phyloP scores from a whole-genome alignment of 2,113 vertebrate species.

The Dasyprocta punctata region DNA sequence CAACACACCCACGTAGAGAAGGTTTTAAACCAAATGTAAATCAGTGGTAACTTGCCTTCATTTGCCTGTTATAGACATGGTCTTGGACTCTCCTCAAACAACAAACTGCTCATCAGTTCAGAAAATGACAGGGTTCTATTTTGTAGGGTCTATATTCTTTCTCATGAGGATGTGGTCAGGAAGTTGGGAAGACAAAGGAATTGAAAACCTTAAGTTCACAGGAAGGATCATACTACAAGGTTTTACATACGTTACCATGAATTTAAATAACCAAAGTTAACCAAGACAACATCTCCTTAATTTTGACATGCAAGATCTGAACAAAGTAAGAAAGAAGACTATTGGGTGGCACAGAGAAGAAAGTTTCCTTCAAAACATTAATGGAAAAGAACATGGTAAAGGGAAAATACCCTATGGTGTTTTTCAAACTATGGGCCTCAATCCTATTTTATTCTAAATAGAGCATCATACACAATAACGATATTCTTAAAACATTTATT shows the following conservation, averaged over 20 bases:
- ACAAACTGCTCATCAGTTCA: slow-evolving; percentile 53
- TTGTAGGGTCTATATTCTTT: slow-evolving; percentile 42
- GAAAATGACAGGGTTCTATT: slow-evolving; percentile 70
- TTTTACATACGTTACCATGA: slow-evolving; percentile 4
- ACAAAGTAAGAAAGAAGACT: not conserved
- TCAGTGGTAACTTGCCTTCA: slow-evolving; percentile 53
- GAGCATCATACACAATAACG: not conserved
- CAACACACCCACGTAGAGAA: slow-evolving; percentile 55
- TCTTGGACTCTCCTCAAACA: slow-evolving; percentile 51
- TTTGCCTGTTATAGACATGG: slow-evolving; percentile 65
- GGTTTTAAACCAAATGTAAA: slow-evolving; percentile 65
- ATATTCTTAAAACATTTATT: not conserved
- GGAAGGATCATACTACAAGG: slow-evolving; percentile 28
- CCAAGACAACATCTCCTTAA: not conserved
- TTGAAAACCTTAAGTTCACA: not conserved
- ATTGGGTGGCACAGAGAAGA: not conserved
- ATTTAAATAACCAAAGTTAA: slow-evolving; percentile 59
- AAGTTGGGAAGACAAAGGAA: not conserved
- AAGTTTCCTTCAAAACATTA: not conserved
- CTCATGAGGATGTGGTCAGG: slow-evolving; percentile 61
- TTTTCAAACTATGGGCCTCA: slow-evolving; percentile 2
- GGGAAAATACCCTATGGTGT: not conserved
- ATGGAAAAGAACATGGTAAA: not conserved
- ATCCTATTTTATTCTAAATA: no score
- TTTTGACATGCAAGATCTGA: not conserved